phyloP scores from a whole-genome alignment of 2,888 invertebrate genomes.

The Eristalinus aeneus region DNA sequence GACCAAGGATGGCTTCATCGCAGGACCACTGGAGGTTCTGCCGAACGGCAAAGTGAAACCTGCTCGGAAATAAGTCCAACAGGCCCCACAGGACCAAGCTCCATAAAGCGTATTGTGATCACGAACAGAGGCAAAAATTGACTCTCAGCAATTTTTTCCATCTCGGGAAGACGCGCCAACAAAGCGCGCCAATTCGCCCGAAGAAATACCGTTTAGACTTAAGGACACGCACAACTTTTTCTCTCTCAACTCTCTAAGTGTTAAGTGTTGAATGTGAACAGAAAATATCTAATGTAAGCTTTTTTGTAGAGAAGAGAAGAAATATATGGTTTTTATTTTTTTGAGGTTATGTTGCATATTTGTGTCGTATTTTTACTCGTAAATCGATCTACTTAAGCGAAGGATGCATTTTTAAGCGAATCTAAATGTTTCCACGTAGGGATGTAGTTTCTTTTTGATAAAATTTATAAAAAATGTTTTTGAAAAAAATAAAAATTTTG shows the following conservation, averaged over 20 bases:
- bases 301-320: constrained; percentile 11
- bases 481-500: background rate
- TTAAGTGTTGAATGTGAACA: constrained; percentile 40
- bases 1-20: constrained; percentile 59
- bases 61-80: constrained; percentile 66
- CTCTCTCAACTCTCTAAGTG: constrained; percentile 56
- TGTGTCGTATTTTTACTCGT: background rate
- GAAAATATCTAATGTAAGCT: constrained; percentile 36
- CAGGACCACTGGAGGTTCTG: constrained; percentile 76
- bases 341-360: constrained; percentile 10
- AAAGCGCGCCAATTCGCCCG: constrained; percentile 14
- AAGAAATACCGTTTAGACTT: constrained; percentile 30
- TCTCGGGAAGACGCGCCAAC: constrained; percentile 28
- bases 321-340: background rate
- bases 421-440: background rate
- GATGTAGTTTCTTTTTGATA: background rate
- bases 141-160: background rate
- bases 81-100: constrained; percentile 50
- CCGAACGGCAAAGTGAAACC: constrained; percentile 74
- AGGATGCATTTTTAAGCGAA: background rate
- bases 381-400: background rate
- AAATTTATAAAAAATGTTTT: background rate
- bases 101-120: constrained; percentile 74
- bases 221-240: constrained; percentile 33
- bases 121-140: background rate